A percentile compares a stretch with the other conserved stretches of the same genome.
Conservation (phyloP, 2,888 invertebrate species). For the Aporophyla nigra region DNA sequence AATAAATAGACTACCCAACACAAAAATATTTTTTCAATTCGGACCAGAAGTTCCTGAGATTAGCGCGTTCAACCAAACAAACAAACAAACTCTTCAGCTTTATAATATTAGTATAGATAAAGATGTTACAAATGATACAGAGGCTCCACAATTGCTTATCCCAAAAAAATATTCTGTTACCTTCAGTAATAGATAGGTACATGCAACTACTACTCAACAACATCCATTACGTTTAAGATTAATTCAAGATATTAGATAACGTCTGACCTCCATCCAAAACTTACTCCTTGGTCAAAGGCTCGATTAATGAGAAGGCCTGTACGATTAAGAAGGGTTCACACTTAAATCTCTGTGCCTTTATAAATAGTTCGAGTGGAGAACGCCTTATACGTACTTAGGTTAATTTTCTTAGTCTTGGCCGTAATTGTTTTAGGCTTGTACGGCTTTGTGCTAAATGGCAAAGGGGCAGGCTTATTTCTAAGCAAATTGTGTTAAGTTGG, state of each 20-base stretch:
- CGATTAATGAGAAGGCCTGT: slow-evolving; percentile 69
- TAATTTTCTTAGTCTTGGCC: slow-evolving; percentile 41
- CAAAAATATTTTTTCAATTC: too few relatives aligned
- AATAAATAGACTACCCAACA: too few relatives aligned
- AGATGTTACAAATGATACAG: neutral
- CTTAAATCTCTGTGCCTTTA: slow-evolving; percentile 59
- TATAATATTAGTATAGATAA: too few relatives aligned
- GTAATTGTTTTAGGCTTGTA: slow-evolving; percentile 45
- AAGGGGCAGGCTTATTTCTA: slow-evolving; percentile 8
- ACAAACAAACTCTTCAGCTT: too few relatives aligned
- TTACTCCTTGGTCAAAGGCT: slow-evolving; percentile 62
- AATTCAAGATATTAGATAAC: slow-evolving; percentile 72
- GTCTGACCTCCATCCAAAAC: slow-evolving; percentile 66
- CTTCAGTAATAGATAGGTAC: neutral
- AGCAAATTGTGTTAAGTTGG: neutral
- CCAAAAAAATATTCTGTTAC: neutral
- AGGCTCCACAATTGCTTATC: neutral
- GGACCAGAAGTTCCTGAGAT: too few relatives aligned
- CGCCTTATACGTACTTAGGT: slow-evolving; percentile 24
- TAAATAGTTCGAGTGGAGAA: slow-evolving; percentile 46
- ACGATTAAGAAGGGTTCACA: slow-evolving; percentile 63
- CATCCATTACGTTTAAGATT: slow-evolving; percentile 70
- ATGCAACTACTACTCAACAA: slow-evolving; percentile 42
- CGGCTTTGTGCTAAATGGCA: slow-evolving; percentile 31
- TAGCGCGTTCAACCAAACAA: too few relatives aligned